Evolutionary conservation across 2,797 vertebrate genomes (phyloP).

Genomic region (Holocentrus rufus): DNA sequence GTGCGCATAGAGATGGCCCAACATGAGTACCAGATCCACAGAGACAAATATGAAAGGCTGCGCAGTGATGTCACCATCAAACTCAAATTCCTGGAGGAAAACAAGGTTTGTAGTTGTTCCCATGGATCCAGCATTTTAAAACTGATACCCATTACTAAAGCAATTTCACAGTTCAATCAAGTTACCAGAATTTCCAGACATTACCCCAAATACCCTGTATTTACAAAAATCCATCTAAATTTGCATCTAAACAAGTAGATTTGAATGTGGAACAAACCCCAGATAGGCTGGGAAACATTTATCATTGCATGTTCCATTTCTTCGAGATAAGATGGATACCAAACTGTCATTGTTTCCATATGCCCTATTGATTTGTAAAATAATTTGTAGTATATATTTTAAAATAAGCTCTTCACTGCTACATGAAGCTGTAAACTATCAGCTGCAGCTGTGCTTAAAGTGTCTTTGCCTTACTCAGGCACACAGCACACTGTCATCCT

Average conservation of each 20-base stretch:
- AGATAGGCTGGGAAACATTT: no score
- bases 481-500: neutral
- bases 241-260: no score
- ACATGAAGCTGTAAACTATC: neutral
- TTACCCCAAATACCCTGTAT: no score
- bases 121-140: no score
- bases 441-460: neutral
- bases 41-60: constrained; percentile 94
- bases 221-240: no score
- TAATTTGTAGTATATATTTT: neutral
- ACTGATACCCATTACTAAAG: no score
- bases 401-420: neutral
- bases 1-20: constrained; percentile 92
- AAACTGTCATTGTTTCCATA: neutral
- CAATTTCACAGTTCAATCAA: no score
- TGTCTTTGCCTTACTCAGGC: neutral
- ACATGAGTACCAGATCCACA: constrained; percentile 92
- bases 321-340: neutral
- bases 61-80: constrained; percentile 96
- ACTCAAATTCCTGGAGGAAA: constrained; percentile 98
- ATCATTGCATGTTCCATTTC: no score
- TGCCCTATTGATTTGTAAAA: neutral
- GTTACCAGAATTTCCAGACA: no score
- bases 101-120: constrained; percentile 83
- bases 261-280: no score